Evolutionary conservation across 2,888 invertebrate species (phyloP).

Genomic region (Metacarcinus magister): DNA sequence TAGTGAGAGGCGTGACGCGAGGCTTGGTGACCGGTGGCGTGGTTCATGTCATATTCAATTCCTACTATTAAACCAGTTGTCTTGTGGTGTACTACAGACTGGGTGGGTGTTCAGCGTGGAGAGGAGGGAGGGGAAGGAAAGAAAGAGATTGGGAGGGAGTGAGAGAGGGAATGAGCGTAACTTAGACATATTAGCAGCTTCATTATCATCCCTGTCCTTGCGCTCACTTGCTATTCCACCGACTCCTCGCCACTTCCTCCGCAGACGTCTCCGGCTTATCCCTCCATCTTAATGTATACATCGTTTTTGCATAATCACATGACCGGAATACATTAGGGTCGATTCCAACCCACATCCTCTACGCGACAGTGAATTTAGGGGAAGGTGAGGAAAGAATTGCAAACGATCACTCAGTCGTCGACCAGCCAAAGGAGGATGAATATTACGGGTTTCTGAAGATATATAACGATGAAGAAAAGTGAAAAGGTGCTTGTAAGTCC

Average conservation of each 20-base stretch:
- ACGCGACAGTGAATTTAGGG: conserved; percentile 35
- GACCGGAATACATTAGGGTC: conserved; percentile 41
- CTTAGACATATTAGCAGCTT: conserved; percentile 38
- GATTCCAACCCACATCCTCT: conserved; percentile 36
- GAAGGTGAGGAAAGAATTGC: conserved; percentile 41
- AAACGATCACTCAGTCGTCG: conserved; percentile 16
- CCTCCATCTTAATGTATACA: conserved; percentile 44
- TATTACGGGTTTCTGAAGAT: not conserved
- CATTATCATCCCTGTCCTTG: conserved; percentile 41
- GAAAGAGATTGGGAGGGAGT: not conserved
- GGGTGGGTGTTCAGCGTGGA: not conserved
- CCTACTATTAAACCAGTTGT: not conserved
- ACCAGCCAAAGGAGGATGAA: not conserved
- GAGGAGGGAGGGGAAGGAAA: not conserved
- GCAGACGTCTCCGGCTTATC: conserved; percentile 36
- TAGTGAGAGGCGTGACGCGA: conserved; percentile 11
- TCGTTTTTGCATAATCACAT: conserved; percentile 48
- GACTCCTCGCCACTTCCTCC: conserved; percentile 34
- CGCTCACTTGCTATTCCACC: not conserved
- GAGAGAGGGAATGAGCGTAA: not conserved
- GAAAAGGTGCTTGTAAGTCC: not conserved
- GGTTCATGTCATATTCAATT: not conserved
- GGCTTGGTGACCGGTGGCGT: not conserved
- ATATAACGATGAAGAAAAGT: not conserved
- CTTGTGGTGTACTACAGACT: not conserved